phyloP scores from a whole-genome alignment of 2,113 vertebrate genomes.

The Grus americana region DNA sequence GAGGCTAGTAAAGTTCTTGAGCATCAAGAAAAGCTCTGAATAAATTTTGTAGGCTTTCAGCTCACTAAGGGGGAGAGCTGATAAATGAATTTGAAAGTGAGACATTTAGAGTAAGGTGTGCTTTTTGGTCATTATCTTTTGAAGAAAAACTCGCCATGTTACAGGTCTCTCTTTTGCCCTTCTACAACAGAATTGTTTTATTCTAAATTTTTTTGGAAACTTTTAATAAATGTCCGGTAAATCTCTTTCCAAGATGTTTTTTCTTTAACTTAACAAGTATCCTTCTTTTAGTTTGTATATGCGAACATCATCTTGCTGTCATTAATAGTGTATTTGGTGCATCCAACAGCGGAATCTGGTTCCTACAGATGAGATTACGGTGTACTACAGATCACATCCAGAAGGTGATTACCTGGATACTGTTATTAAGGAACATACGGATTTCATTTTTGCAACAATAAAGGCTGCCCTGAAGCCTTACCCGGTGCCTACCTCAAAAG shows the following conservation, averaged over 20 bases:
- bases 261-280: not conserved
- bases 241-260: not conserved
- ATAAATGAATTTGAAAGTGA: not conserved
- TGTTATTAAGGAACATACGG: constrained; percentile 86
- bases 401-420: constrained; percentile 85
- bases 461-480: constrained; percentile 88
- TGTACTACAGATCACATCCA: constrained; percentile 86
- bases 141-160: not conserved
- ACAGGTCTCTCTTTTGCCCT: not conserved
- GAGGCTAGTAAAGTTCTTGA: not conserved
- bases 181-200: not conserved
- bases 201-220: not conserved
- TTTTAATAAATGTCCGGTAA: not conserved
- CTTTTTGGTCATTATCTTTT: not conserved
- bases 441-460: constrained; percentile 93
- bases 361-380: constrained; percentile 90
- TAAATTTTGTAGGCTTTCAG: not conserved
- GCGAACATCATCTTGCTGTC: not conserved
- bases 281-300: not conserved
- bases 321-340: not conserved
- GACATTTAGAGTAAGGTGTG: not conserved
- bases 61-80: not conserved
- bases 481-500: constrained; percentile 81
- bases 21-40: not conserved
- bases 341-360: constrained; percentile 85